Percentiles rank a stretch among this genome's conserved stretches.
Evolutionary conservation across 1,140 invertebrate genomes (phyloP).

Genomic region (Apis dorsata): DNA sequence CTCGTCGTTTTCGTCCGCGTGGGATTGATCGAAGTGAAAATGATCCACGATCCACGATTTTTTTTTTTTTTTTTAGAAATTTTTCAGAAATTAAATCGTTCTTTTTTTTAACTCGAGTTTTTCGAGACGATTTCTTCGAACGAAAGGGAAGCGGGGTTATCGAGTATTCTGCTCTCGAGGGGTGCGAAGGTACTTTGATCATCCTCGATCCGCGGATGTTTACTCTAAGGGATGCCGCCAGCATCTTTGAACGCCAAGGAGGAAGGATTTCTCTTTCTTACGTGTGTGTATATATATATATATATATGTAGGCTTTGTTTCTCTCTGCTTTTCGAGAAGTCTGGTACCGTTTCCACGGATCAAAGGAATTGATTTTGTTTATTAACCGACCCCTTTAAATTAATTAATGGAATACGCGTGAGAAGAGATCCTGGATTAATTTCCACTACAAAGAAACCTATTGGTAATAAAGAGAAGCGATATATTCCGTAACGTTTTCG

Average conservation of each 20-base stretch:
- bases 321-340: neutral
- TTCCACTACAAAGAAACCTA: neutral
- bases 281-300: conserved; percentile 23
- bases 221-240: conserved; percentile 74
- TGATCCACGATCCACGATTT: too few relatives aligned
- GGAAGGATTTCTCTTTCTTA: conserved; percentile 42
- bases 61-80: neutral
- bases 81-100: neutral
- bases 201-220: conserved; percentile 69
- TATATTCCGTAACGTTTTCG: too few relatives aligned
- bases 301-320: conserved; percentile 42
- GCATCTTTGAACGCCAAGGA: conserved; percentile 60
- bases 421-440: conserved; percentile 2
- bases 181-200: conserved; percentile 78
- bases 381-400: conserved; percentile 35
- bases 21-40: conserved; percentile 6
- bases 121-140: neutral
- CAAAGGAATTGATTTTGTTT: conserved; percentile 54
- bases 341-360: conserved; percentile 34
- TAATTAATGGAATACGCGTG: conserved; percentile 39
- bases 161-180: conserved; percentile 72
- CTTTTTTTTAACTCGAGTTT: too few relatives aligned
- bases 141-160: conserved; percentile 63
- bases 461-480: too few relatives aligned
- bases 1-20: conserved; percentile 20